These are phyloP conservation scores for Lymantria dispar DNA, from an alignment of 2,888 invertebrate genomes.

Conservation along the genomic window DNA sequence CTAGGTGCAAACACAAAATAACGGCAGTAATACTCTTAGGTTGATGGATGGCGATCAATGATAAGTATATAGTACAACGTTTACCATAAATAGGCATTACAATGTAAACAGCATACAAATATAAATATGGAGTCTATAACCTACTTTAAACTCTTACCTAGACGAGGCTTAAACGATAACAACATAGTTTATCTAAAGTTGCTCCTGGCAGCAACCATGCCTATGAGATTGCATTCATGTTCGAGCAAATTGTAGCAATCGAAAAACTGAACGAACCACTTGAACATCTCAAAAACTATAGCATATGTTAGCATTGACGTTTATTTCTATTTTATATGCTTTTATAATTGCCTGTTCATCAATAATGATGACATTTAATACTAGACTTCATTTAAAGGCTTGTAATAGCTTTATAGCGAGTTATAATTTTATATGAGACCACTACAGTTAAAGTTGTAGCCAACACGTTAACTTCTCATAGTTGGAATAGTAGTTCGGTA, in stretches of 20 bases:
- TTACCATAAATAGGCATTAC: too few relatives aligned
- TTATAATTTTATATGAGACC: constrained; percentile 33
- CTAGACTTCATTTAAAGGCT: constrained; percentile 42
- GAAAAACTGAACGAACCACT: constrained; percentile 28
- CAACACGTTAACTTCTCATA: too few relatives aligned
- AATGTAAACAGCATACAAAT: not conserved
- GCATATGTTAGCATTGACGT: constrained; percentile 28
- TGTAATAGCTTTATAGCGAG: constrained; percentile 44
- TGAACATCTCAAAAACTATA: constrained; percentile 17
- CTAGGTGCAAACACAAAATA: too few relatives aligned
- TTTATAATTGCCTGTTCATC: constrained; percentile 25
- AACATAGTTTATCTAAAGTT: constrained; percentile 27
- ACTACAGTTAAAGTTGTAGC: too few relatives aligned
- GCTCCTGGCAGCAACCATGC: constrained; percentile 11
- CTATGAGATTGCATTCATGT: constrained; percentile 9
- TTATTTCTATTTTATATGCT: constrained; percentile 32
- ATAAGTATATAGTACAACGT: too few relatives aligned
- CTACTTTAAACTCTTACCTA: constrained; percentile 18
- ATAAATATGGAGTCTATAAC: constrained; percentile 12
- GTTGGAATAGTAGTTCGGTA: too few relatives aligned
- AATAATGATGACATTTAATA: constrained; percentile 55
- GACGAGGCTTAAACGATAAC: constrained; percentile 22
- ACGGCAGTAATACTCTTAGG: too few relatives aligned
- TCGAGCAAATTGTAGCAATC: constrained; percentile 17
- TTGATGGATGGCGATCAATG: too few relatives aligned